Conservation (phyloP, 2,888 invertebrate genomes). For the Drosophila cyrtoloma region DNA sequence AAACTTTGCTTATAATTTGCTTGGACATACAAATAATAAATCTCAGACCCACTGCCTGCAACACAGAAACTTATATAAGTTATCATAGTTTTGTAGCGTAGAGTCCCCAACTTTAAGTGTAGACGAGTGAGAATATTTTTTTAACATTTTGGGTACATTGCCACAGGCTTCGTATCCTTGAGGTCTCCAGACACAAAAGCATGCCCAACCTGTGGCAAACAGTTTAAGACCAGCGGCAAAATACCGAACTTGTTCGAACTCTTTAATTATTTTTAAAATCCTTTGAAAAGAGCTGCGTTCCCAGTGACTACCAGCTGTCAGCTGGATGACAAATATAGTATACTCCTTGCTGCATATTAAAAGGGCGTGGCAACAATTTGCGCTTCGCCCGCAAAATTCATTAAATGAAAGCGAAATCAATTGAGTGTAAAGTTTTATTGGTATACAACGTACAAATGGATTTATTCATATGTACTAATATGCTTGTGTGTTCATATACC, state of each 20-base stretch:
- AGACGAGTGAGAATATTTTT: not conserved
- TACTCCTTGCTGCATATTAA: constrained; percentile 19
- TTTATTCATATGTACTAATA: constrained; percentile 16
- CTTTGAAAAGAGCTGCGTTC: not conserved
- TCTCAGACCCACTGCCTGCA: not conserved
- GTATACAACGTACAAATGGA: constrained; percentile 17
- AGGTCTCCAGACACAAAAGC: not conserved
- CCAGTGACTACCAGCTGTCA: not conserved
- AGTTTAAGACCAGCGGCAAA: not conserved
- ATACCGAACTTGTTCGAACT: not conserved
- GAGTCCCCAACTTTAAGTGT: not conserved
- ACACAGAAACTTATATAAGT: not conserved
- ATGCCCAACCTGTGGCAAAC: not conserved
- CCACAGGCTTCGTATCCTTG: not conserved
- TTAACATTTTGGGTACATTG: not conserved
- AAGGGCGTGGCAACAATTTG: constrained; percentile 44
- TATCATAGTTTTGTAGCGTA: not conserved
- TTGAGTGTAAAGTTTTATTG: constrained; percentile 61
- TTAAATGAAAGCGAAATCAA: constrained; percentile 72
- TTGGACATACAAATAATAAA: not conserved
- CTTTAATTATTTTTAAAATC: not conserved
- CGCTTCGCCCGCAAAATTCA: constrained; percentile 60
- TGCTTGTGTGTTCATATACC: constrained; percentile 6
- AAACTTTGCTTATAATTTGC: not conserved
- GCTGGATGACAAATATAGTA: constrained; percentile 22